phyloP scores from a whole-genome alignment of 2,113 vertebrate species.

The Excalfactoria chinensis region DNA sequence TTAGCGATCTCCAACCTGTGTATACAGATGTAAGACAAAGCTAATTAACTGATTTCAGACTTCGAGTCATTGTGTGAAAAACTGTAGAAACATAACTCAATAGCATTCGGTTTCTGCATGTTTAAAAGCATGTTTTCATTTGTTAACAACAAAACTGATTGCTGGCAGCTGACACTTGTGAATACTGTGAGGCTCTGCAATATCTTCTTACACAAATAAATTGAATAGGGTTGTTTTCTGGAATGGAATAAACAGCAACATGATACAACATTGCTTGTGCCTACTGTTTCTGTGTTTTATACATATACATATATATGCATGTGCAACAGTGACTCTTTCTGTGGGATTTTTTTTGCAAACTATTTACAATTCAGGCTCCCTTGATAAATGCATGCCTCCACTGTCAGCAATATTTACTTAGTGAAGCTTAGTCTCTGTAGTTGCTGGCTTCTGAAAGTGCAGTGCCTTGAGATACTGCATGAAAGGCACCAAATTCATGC shows the following conservation, averaged over 20 bases:
- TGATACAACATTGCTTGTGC: neutral
- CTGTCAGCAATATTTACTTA: conserved; percentile 65
- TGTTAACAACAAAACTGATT: conserved; percentile 16
- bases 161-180: neutral
- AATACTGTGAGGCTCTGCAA: neutral
- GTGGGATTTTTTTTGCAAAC: conserved; percentile 7
- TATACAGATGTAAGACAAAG: neutral
- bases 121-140: conserved; percentile 1
- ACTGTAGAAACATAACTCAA: neutral
- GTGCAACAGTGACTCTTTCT: neutral
- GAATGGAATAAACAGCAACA: conserved; percentile 19
- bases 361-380: conserved; percentile 62
- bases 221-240: neutral
- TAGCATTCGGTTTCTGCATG: neutral
- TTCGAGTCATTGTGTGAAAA: neutral
- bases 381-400: conserved; percentile 41
- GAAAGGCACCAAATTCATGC: conserved; percentile 56
- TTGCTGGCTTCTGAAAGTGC: conserved; percentile 53
- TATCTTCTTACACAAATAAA: conserved; percentile 22
- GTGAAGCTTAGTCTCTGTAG: conserved; percentile 59
- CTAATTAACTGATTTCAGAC: conserved; percentile 12
- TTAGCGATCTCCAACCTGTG: neutral
- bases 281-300: neutral
- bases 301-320: neutral
- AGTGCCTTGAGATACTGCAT: conserved; percentile 48